These are phyloP conservation scores for Harpegnathos saltator DNA, from an alignment of 1,140 invertebrate species.

Conservation along the genomic window DNA sequence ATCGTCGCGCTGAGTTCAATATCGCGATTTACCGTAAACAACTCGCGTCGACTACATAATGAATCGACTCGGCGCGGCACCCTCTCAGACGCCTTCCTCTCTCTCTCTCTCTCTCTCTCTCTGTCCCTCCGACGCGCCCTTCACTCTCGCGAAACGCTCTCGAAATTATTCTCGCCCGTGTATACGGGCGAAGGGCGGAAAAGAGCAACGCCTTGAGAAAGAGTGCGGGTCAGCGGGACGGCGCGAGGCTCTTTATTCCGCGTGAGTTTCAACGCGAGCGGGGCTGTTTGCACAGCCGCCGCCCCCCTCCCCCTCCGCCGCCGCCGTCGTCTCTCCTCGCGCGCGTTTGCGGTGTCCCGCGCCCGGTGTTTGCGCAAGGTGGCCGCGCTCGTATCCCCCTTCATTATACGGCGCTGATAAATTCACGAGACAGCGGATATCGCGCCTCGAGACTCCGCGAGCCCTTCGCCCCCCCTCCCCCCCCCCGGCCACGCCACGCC, in stretches of 20 bases:
- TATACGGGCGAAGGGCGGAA: background rate
- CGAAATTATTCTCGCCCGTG: conserved; percentile 23
- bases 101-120: no score
- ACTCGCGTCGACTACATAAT: conserved; percentile 11
- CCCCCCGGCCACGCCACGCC: no score
- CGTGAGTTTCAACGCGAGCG: background rate
- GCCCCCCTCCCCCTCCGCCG: no score
- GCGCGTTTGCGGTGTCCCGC: conserved; percentile 40
- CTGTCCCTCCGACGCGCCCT: no score
- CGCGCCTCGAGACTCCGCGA: background rate
- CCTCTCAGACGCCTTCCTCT: no score
- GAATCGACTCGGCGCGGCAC: conserved; percentile 3
- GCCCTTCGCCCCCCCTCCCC: no score
- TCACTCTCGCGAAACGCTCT: conserved; percentile 9
- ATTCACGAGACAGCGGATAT: conserved; percentile 27
- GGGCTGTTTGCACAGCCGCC: conserved; percentile 61
- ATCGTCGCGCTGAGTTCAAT: conserved; percentile 29
- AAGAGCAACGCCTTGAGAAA: conserved; percentile 8
- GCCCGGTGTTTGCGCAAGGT: conserved; percentile 53
- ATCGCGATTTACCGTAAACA: conserved; percentile 29
- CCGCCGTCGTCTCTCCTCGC: no score
- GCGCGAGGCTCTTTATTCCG: conserved; percentile 25
- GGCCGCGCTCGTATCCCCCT: conserved; percentile 7
- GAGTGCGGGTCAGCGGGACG: conserved; percentile 59
- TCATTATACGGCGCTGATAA: conserved; percentile 61